A percentile compares a stretch with the other conserved stretches of the same genome.
phyloP scores from a whole-genome alignment of 2,113 vertebrate genomes.

The Gobiocypris rarus region DNA sequence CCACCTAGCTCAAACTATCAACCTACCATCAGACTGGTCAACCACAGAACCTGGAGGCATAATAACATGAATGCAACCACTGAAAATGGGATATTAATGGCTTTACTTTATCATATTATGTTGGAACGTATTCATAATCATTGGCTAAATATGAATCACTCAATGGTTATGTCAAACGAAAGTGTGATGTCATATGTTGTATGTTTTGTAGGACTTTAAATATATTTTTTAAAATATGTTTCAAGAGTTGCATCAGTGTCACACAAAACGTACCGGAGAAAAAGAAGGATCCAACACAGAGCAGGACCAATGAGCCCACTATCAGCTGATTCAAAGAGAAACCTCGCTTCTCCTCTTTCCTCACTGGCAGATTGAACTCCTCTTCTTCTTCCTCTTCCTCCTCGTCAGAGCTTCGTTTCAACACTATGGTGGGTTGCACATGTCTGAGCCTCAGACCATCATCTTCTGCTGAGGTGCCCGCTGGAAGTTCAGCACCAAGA shows the following conservation, averaged over 20 bases:
- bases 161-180: no score
- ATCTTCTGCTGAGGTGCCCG: slow-evolving; percentile 54
- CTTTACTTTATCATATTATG: background rate
- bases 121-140: background rate
- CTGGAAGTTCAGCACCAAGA: slow-evolving; percentile 40
- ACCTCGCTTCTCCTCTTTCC: slow-evolving; percentile 67
- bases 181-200: background rate
- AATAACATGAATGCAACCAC: slow-evolving; percentile 61
- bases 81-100: slow-evolving; percentile 48
- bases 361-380: slow-evolving; percentile 68
- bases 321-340: slow-evolving; percentile 81
- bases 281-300: slow-evolving; percentile 84
- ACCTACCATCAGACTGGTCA: slow-evolving; percentile 71
- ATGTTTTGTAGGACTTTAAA: no score
- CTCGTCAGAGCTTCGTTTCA: slow-evolving; percentile 72
- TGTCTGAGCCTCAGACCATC: slow-evolving; percentile 71
- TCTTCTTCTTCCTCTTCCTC: slow-evolving; percentile 70
- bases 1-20: slow-evolving; percentile 57
- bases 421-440: slow-evolving; percentile 56
- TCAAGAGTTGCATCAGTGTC: background rate
- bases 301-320: slow-evolving; percentile 77
- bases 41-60: slow-evolving; percentile 69
- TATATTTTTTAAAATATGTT: no score
- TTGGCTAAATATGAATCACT: background rate
- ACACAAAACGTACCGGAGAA: slow-evolving; percentile 80